Base-by-base conservation (phyloP, 2,113 vertebrate species). In the Semicossyphus pulcher region DNA sequence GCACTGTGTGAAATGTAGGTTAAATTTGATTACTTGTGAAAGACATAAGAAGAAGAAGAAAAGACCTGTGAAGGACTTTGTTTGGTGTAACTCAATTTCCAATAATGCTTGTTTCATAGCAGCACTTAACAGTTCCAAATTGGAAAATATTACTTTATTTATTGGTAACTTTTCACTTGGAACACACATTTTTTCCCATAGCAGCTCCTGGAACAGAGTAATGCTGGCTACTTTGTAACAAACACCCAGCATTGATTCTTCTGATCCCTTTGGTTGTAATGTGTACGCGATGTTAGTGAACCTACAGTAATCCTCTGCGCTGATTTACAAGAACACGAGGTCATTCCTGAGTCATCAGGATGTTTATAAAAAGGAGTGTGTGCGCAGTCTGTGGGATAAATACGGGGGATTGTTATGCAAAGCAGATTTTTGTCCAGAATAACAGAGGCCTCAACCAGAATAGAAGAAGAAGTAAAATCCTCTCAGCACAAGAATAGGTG, bases 381-480 rank as follows among this genome's bases (percentile, higher is more conserved):
- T 51, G 56, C 11, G 15, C 44, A 53, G 1, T 49, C 9, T 62
- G 52, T 59, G 31, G 66, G 53, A 80, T 77, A 75, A 76, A 80
- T 61, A 65, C 28, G 72, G 42, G 1, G 5, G 58, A 74, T 71
- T 76, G 76, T 86, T 83, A 70, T 78, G 68, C 68, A 84, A 80
- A 82, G 67, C 53, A 60, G 47, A 73, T 52, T 36, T 54, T 78
- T 69, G 45, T 75, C 80, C 75, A 62, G 73, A 81, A 89, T 83
- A 85, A 78, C 72, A 76, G 44, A 78, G 4, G 36, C 32, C 70
- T 70, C 9, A 65, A 81, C 58, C 39, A 53, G 66, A 84, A 83
- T 69, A 87, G 72, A 78, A 45, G 49, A 78, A 69, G 42, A 36
- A 20, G 37, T 36, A 16, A 70, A 85, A 89, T 87, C 86, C 83